Base-by-base conservation (phyloP, 2,113 vertebrate genomes). In the Podocnemis expansa region DNA sequence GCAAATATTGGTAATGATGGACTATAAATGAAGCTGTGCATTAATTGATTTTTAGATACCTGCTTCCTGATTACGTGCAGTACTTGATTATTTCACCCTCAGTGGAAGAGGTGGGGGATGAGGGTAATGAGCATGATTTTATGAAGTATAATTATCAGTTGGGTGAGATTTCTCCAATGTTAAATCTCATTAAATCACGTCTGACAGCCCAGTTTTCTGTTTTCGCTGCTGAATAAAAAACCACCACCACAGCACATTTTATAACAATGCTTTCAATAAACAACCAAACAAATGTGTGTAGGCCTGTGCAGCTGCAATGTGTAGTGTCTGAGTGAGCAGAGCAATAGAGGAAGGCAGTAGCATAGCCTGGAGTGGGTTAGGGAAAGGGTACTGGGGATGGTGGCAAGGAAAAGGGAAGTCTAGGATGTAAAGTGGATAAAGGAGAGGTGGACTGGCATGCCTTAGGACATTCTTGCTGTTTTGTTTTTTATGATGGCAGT, bases 131-230 rank as follows among this genome's bases (percentile, higher is more conserved):
- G 80, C 89, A 93, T 63, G 6, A 24, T 87, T 96, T 95, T 94
- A 93, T 94, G 93, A 90, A 75, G 91, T 92, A 78, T 86, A 95
- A 93, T 94, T 95, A 94, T 63, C 63, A 88, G 43, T 85, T 78
- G 25, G 73, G 51, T 94, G 82, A 93, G 91, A 89, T 87, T 38
- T 83, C 78, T 78, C 52, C 80, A 95, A 80, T 49, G 67, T 38
- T 9, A 76, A 94, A 90, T 79, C 55, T 89, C 95, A 87, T 12
- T 90, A 90, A 93, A 76, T 93, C 2, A 79, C 91, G 89, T 97
- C 58, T 95, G 87, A 78, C 89, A 95, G 87, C 83, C 93, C 29
- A n/a, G 78, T 89, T 97, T 85, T 34, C 41, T 47, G 88, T 91
- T 55, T 84, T 55, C 52, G 54, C 80, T 34, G 9, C 80, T 81